Evolutionary conservation across 2,888 invertebrate genomes (phyloP), one percentile per base, ranked within the genome.

Genomic region (Synergus umbraculus): DNA sequence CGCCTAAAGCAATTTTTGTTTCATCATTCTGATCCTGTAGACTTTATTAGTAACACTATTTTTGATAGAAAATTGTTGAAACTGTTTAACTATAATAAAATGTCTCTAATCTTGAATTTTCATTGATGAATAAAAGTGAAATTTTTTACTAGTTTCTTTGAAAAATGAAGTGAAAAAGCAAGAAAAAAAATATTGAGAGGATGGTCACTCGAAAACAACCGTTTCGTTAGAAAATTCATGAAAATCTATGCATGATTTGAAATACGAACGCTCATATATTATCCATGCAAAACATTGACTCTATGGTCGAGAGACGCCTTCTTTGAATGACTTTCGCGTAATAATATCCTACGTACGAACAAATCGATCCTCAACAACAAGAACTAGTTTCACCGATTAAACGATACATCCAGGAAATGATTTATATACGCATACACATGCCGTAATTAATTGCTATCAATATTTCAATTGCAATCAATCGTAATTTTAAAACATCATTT

Each of bases 181-280:
- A 1, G 18, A 41, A 12, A 65, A 66, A 49, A 8, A 8, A 69
- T 13, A 69, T 37, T 37, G 29, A 69, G 29, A 69, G 49, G 49
- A 49, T 29, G 29, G 29, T 49, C 22, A 73, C 73, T 76, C 22
- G 49, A 67, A 64, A 81, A 78, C 78, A 60, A 65, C 18, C 46
- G 44, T 77, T 67, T 18, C 15, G 15, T 4, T 54, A 67, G 67
- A 65, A 67, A 78, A 67, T 67, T 79, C 86, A 89, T 89, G 88
- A 89, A 89, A 90, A 89, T 88, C 85, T 87, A 87, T 88, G 86
- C 87, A 79, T 83, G 82, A 84, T 86, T 85, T 85, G 63, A 43
- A 67, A 67, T 58, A 69, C 69, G 69, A 49, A 37, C 69, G 29
- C 37, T 49, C 67, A 10, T 37, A 54, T 41, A 76, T 78, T 78